Evolutionary conservation across 1,140 invertebrate species (phyloP).

Genomic region (Ericerus pela): DNA sequence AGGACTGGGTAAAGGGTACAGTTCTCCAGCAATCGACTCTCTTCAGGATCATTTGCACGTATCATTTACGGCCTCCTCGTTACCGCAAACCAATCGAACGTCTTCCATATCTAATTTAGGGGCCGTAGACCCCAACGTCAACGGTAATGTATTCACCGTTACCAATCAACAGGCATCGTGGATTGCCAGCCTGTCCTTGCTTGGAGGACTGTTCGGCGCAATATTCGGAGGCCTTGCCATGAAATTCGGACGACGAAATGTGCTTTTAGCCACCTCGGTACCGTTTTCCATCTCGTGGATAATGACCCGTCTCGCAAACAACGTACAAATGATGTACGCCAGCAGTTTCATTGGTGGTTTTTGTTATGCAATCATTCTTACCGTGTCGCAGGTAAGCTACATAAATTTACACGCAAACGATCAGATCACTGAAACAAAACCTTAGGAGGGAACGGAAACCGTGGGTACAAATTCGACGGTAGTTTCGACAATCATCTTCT

Average conservation of each 20-base stretch:
- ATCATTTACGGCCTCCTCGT: not conserved
- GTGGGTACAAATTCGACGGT: too few species aligned
- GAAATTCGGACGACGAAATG: constrained; percentile 49
- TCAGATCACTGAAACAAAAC: too few species aligned
- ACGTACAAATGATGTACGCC: constrained; percentile 56
- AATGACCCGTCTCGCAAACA: constrained; percentile 53
- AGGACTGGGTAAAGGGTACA: constrained; percentile 68
- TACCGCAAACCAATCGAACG: constrained; percentile 24
- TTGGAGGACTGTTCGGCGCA: constrained; percentile 55
- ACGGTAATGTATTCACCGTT: constrained; percentile 39
- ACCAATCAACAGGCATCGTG: constrained; percentile 62
- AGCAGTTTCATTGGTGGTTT: constrained; percentile 65
- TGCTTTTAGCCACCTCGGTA: constrained; percentile 48
- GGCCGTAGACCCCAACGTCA: constrained; percentile 18
- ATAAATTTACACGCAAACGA: too few species aligned
- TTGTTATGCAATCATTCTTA: constrained; percentile 59
- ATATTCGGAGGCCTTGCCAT: constrained; percentile 58
- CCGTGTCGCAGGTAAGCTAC: constrained; percentile 60
- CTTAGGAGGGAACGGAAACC: too few species aligned
- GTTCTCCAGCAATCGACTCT: constrained; percentile 65
- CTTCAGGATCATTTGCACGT: constrained; percentile 44
- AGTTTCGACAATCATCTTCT: too few species aligned
- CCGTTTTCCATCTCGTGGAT: constrained; percentile 62
- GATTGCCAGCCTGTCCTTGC: constrained; percentile 61
- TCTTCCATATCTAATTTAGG: constrained; percentile 33